Conservation (phyloP, 2,113 vertebrate species). For the Amia ocellicauda region DNA sequence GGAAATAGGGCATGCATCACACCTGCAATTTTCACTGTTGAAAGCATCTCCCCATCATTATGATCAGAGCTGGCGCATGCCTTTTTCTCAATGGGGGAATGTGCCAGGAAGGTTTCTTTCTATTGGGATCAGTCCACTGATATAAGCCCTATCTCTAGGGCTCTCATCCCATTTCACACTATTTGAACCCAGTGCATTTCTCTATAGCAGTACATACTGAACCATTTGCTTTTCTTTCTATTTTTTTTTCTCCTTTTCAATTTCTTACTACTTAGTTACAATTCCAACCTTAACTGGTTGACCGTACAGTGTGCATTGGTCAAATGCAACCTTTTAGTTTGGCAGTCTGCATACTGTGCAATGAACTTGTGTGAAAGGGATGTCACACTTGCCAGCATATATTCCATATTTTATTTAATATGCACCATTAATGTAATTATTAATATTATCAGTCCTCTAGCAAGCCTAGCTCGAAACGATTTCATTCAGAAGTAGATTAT, state of each 20-base stretch:
- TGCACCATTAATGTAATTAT: not conserved
- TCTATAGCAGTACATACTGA: not conserved
- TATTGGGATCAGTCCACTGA: not conserved
- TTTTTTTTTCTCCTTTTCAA: too few relatives aligned
- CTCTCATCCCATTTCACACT: not conserved
- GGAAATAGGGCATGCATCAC: slow-evolving; percentile 19
- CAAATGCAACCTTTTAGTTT: too few relatives aligned
- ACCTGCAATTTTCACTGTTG: not conserved
- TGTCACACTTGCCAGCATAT: not conserved
- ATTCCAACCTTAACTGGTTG: too few relatives aligned
- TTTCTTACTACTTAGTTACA: too few relatives aligned
- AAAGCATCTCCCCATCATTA: not conserved
- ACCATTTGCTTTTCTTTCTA: too few relatives aligned
- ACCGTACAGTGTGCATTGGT: too few relatives aligned
- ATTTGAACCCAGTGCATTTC: not conserved
- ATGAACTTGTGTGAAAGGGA: too few relatives aligned
- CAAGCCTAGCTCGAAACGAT: too few relatives aligned
- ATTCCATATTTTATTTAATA: slow-evolving; percentile 5
- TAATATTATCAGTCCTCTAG: not conserved
- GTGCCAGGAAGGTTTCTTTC: not conserved
- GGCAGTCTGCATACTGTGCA: too few relatives aligned
- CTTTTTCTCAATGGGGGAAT: not conserved
- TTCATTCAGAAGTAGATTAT: too few relatives aligned
- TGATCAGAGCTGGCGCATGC: not conserved
- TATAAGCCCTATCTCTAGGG: not conserved